A percentile compares a stretch with the other conserved stretches of the same genome.
phyloP scores from a whole-genome alignment of 2,113 vertebrate genomes.

The Ranitomeya variabilis region DNA sequence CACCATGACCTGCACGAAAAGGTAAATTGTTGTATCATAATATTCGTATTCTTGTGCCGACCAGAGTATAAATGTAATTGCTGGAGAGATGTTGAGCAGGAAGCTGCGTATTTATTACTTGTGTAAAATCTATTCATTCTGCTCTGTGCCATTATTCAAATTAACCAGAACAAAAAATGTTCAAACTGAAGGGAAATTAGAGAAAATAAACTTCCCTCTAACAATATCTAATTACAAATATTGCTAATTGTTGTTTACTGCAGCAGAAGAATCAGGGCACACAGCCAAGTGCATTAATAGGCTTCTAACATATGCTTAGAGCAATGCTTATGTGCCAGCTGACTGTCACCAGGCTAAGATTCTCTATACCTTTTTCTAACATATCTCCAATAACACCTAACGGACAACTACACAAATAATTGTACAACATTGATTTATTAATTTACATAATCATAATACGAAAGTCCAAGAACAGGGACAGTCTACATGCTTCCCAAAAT shows the following conservation, averaged over 20 bases:
- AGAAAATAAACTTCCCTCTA: conserved; percentile 56
- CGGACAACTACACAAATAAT: too few relatives aligned
- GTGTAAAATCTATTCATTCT: conserved; percentile 33
- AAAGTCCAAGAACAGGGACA: too few relatives aligned
- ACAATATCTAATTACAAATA: conserved; percentile 58
- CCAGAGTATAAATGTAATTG: neutral
- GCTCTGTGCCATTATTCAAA: conserved; percentile 44
- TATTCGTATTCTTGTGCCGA: neutral
- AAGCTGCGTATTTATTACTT: neutral
- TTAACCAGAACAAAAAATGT: conserved; percentile 43
- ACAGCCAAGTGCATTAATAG: conserved; percentile 53
- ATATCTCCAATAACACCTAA: neutral
- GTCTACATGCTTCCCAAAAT: too few relatives aligned
- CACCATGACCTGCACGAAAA: neutral
- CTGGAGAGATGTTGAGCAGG: neutral
- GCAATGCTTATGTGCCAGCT: conserved; percentile 45
- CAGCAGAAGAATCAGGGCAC: conserved; percentile 32
- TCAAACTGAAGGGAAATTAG: conserved; percentile 52
- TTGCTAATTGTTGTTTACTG: conserved; percentile 58
- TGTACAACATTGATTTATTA: too few relatives aligned
- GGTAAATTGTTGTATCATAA: neutral
- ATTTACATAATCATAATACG: too few relatives aligned
- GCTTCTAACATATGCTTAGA: conserved; percentile 48
- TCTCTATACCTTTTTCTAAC: neutral
- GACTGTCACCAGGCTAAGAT: conserved; percentile 18